A percentile compares a stretch with the other conserved stretches of the same genome.
These are phyloP conservation scores for Prenolepis imparis DNA, from an alignment of 2,888 invertebrate species.

Conservation along the genomic window DNA sequence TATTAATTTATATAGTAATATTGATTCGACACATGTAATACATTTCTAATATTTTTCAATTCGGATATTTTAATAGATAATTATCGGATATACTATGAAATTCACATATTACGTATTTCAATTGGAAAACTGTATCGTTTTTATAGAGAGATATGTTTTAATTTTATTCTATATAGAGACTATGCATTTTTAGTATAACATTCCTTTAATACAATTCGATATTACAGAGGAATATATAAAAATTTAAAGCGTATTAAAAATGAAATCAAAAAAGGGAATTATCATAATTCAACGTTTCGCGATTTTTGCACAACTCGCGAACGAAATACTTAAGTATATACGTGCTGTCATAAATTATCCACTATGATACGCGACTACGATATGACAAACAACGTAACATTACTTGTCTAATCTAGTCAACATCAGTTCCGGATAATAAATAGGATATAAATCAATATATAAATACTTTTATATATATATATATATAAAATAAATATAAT, in stretches of 20 bases:
- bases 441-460: conserved; percentile 9
- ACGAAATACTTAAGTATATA: conserved; percentile 36
- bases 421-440: conserved; percentile 35
- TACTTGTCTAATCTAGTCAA: conserved; percentile 37
- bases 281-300: conserved; percentile 15
- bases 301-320: conserved; percentile 12
- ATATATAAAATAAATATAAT: conserved; percentile 4
- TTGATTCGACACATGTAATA: neutral
- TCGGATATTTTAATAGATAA: conserved; percentile 1
- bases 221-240: neutral
- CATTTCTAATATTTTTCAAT: neutral
- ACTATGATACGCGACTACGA: no score
- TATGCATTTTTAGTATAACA: neutral
- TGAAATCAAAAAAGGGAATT: neutral
- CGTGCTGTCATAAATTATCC: conserved; percentile 11
- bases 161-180: neutral
- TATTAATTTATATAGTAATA: conserved; percentile 3
- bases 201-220: neutral
- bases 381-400: conserved; percentile 32
- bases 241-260: neutral
- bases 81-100: neutral
- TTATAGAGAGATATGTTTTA: neutral
- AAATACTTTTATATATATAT: neutral
- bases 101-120: neutral
- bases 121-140: neutral